Percentiles rank a stretch among this genome's conserved stretches.
Evolutionary conservation across 2,888 invertebrate species (phyloP).

Genomic region (Saturnia japonica): DNA sequence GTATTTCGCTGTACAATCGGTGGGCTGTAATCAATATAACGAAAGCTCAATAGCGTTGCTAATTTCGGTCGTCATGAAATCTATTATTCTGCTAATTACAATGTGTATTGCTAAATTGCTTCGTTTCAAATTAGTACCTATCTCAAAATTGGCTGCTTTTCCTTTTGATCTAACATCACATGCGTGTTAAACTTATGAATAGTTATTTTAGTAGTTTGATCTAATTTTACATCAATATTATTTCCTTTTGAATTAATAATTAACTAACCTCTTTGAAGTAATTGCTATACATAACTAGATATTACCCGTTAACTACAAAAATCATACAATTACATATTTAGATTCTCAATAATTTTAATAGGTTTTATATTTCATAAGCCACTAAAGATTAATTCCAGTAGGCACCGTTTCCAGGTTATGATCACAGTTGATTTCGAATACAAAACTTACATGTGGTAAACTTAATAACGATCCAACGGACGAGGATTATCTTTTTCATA

Average conservation of each 20-base stretch:
- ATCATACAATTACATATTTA: too few species aligned
- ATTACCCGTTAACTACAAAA: too few species aligned
- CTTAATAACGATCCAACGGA: not conserved
- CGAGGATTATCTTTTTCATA: not conserved
- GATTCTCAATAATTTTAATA: not conserved
- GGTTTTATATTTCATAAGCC: not conserved
- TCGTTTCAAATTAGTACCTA: constrained; percentile 17
- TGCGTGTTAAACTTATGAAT: constrained; percentile 19
- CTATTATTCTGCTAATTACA: constrained; percentile 47
- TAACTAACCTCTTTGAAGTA: not conserved
- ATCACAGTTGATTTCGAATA: not conserved
- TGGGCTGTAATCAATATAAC: constrained; percentile 48
- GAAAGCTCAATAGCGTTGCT: constrained; percentile 51
- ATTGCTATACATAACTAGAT: too few species aligned
- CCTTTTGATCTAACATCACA: constrained; percentile 17
- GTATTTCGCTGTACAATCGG: constrained; percentile 47
- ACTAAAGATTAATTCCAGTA: not conserved
- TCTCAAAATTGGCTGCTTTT: constrained; percentile 12
- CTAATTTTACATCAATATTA: not conserved
- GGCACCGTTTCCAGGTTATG: not conserved
- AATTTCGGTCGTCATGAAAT: constrained; percentile 52
- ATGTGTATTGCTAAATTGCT: constrained; percentile 38
- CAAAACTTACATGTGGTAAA: not conserved
- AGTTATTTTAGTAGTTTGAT: not conserved
- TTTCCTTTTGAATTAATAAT: not conserved